These are phyloP conservation scores for Paramisgurnus dabryanus DNA, from an alignment of 2,113 vertebrate genomes.

Conservation along the genomic window DNA sequence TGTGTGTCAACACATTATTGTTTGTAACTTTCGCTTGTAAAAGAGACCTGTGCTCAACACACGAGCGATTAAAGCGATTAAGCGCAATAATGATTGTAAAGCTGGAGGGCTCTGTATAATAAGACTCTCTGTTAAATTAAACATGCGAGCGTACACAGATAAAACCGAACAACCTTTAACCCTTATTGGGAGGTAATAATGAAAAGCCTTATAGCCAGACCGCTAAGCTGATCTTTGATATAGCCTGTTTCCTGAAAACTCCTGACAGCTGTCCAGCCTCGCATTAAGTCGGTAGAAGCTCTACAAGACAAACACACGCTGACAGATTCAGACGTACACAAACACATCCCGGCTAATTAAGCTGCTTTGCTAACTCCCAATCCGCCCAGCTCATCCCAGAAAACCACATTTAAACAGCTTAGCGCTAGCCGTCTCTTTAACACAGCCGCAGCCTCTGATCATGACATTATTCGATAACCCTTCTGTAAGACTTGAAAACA, in stretches of 20 bases:
- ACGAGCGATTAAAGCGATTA: not conserved
- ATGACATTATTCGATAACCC: no score
- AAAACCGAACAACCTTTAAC: constrained; percentile 2
- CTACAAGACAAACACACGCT: constrained; percentile 23
- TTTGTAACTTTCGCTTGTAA: not conserved
- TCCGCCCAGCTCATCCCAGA: constrained; percentile 9
- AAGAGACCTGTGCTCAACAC: not conserved
- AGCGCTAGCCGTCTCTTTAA: not conserved
- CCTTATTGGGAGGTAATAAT: constrained; percentile 43
- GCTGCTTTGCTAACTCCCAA: constrained; percentile 42
- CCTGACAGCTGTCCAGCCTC: constrained; percentile 63
- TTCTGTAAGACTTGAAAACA: no score
- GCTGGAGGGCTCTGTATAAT: not conserved
- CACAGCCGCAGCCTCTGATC: not conserved
- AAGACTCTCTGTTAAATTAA: not conserved
- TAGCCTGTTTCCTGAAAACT: constrained; percentile 60
- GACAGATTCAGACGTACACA: constrained; percentile 26
- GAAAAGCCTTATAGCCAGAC: constrained; percentile 41
- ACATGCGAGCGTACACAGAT: constrained; percentile 20
- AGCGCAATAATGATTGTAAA: not conserved
- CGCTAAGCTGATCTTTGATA: constrained; percentile 43
- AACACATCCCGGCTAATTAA: constrained; percentile 51
- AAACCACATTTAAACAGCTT: constrained; percentile 30
- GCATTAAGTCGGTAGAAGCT: constrained; percentile 44
- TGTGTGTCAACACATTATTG: not conserved